Percentiles rank a stretch among this genome's conserved stretches.
Conservation (phyloP, 2,888 invertebrate genomes). For the Kryphioiulus occultus region DNA sequence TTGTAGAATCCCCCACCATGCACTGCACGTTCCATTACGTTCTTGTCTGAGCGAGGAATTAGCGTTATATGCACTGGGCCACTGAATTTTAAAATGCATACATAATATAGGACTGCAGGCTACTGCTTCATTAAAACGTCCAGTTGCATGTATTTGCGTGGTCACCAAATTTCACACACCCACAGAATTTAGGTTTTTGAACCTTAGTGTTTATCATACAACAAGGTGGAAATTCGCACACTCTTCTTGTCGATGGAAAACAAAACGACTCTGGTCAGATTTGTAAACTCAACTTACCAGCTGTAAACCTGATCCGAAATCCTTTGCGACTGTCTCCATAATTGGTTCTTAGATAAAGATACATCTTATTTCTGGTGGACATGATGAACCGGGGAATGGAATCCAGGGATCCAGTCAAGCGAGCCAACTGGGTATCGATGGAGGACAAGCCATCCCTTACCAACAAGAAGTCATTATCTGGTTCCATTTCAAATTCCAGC, state of each 20-base stretch:
- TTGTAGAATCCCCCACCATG: no score
- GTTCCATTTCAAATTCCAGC: conserved; percentile 61
- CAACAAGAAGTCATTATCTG: conserved; percentile 76
- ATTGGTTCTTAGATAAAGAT: conserved; percentile 90
- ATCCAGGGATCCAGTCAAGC: conserved; percentile 79
- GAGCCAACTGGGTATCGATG: conserved; percentile 81
- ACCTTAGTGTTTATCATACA: background rate
- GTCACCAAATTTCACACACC: no score
- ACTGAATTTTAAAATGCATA: no score
- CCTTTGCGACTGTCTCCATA: conserved; percentile 89
- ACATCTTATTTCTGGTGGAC: conserved; percentile 87
- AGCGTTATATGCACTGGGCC: no score
- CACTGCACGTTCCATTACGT: no score
- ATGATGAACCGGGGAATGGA: conserved; percentile 83
- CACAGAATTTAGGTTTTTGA: background rate
- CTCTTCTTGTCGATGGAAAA: background rate
- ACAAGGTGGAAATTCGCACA: background rate
- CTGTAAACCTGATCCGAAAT: conserved; percentile 84
- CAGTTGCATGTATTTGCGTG: no score
- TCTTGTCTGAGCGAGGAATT: no score
- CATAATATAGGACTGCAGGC: no score
- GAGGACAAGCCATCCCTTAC: conserved; percentile 91
- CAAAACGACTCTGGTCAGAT: background rate
- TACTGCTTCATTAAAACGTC: no score
- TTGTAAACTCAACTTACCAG: conserved; percentile 65